A percentile compares a stretch with the other conserved stretches of the same genome.
These are phyloP conservation scores for Euwallacea similis DNA, from an alignment of 1,140 invertebrate genomes.

Conservation along the genomic window DNA sequence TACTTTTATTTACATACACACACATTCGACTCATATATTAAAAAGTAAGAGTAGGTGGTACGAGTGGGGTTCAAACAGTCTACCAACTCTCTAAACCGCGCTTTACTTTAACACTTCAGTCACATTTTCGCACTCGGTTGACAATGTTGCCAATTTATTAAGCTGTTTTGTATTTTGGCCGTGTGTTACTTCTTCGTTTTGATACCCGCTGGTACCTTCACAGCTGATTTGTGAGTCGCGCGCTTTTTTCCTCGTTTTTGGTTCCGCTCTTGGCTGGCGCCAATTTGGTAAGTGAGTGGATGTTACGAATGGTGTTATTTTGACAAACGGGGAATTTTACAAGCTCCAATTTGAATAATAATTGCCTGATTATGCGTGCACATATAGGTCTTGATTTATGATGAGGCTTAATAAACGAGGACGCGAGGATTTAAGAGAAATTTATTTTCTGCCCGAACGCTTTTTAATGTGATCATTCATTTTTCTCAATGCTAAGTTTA, in stretches of 20 bases:
- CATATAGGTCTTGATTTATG: too few species aligned
- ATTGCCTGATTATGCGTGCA: too few species aligned
- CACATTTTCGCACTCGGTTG: constrained; percentile 34
- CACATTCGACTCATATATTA: constrained; percentile 28
- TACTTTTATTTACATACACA: constrained; percentile 18
- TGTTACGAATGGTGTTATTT: too few species aligned
- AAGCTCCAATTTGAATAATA: too few species aligned
- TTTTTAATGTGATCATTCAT: too few species aligned
- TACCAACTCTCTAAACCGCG: constrained; percentile 33
- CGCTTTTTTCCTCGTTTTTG: background rate
- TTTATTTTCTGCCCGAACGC: too few species aligned
- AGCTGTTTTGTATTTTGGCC: constrained; percentile 8
- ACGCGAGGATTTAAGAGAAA: too few species aligned
- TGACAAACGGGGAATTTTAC: too few species aligned
- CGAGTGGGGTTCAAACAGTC: constrained; percentile 31
- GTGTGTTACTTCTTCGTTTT: constrained; percentile 9
- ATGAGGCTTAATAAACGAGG: too few species aligned
- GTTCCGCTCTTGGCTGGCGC: background rate
- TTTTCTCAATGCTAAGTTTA: too few species aligned
- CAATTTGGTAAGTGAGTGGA: too few species aligned
- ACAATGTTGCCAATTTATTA: constrained; percentile 28
- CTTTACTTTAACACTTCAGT: constrained; percentile 36
- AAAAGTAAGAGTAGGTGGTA: constrained; percentile 36
- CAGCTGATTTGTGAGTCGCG: background rate
- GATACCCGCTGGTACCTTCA: background rate